A percentile compares a stretch with the other conserved stretches of the same genome.
These are phyloP conservation scores for Sminthurinus aureus DNA, from an alignment of 2,888 invertebrate species.

Conservation along the genomic window DNA sequence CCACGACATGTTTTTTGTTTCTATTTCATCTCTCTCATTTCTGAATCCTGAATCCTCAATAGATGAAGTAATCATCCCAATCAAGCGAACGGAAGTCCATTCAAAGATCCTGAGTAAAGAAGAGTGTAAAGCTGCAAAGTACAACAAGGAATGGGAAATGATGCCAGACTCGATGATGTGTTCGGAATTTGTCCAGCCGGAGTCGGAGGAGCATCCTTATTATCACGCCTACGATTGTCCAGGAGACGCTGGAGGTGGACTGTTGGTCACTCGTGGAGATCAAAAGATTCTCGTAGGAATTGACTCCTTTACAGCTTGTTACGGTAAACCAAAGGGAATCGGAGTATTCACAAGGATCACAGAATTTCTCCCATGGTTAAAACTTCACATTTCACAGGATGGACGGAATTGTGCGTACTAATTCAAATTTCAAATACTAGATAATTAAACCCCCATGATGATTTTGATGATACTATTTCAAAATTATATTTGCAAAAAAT, in stretches of 20 bases:
- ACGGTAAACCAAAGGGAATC: constrained; percentile 52
- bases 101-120: constrained; percentile 46
- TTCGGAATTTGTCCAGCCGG: constrained; percentile 38
- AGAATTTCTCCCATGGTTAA: constrained; percentile 54
- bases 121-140: constrained; percentile 48
- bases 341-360: constrained; percentile 52
- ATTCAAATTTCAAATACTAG: no score
- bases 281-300: constrained; percentile 52
- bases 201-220: constrained; percentile 46
- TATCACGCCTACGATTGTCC: constrained; percentile 53
- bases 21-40: not conserved
- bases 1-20: constrained; percentile 1
- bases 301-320: constrained; percentile 56
- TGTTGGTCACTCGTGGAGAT: constrained; percentile 42
- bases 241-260: constrained; percentile 52
- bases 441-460: no score
- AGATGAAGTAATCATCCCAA: constrained; percentile 50
- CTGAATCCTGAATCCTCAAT: not conserved
- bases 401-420: constrained; percentile 53
- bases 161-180: constrained; percentile 56
- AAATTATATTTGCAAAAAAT: no score
- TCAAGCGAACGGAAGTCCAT: constrained; percentile 48
- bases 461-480: no score
- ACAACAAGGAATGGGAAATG: constrained; percentile 47
- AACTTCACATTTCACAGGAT: constrained; percentile 52